A percentile compares a stretch with the other conserved stretches of the same genome.
These are phyloP conservation scores for Pipra filicauda DNA, from an alignment of 2,113 vertebrate species.

Conservation along the genomic window DNA sequence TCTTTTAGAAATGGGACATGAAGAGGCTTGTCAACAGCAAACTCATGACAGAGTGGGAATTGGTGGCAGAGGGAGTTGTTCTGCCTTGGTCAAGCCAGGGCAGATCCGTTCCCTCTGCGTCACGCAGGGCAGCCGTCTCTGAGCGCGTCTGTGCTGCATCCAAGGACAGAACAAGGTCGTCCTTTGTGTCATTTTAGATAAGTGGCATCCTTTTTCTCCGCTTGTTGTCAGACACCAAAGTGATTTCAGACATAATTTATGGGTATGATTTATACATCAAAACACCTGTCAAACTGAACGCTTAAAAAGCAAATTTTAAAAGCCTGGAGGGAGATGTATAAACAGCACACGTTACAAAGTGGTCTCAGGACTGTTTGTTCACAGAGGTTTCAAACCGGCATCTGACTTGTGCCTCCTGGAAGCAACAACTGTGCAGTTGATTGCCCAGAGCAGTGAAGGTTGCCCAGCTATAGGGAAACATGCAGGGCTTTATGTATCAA, in stretches of 20 bases:
- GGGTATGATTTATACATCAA: conserved; percentile 14
- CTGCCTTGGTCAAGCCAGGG: neutral
- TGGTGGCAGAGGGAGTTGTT: neutral
- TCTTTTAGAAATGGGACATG: neutral
- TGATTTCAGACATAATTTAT: neutral
- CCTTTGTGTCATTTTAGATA: neutral
- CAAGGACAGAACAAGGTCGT: neutral
- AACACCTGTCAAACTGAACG: neutral
- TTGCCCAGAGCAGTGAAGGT: rapidly evolving
- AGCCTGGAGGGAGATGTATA: rapidly evolving
- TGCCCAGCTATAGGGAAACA: rapidly evolving
- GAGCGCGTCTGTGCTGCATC: neutral
- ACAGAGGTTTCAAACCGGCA: neutral
- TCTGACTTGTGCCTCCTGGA: neutral
- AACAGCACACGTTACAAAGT: rapidly evolving
- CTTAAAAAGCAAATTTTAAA: neutral
- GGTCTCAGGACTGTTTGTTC: neutral
- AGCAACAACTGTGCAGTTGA: neutral
- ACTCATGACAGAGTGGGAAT: rapidly evolving
- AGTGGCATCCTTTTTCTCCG: neutral
- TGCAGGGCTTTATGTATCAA: neutral
- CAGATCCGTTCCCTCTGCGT: neutral
- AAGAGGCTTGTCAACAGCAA: neutral
- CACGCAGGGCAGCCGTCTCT: neutral
- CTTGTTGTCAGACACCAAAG: neutral